These are phyloP conservation scores for Brachionus paranguensis DNA, from an alignment of 1,140 invertebrate species.

Conservation along the genomic window DNA sequence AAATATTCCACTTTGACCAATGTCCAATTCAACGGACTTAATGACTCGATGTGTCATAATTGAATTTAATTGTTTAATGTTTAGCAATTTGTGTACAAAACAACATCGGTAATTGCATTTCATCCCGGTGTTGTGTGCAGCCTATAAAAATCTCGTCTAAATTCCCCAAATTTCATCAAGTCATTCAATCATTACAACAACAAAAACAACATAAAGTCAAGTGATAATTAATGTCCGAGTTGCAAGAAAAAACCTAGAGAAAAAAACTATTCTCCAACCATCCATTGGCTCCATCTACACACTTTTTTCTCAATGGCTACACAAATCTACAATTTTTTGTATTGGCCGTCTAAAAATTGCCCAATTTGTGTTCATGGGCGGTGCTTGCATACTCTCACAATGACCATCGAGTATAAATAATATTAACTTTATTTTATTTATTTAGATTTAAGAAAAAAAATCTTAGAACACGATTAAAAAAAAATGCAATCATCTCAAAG, in stretches of 20 bases:
- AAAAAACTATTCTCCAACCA: not conserved
- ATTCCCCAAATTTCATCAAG: slow-evolving; percentile 26
- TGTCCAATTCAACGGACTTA: not conserved
- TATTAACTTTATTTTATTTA: slow-evolving; percentile 23
- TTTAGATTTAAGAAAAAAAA: slow-evolving; percentile 11
- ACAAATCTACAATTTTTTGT: not conserved
- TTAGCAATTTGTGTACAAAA: not conserved
- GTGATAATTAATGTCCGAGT: slow-evolving; percentile 23
- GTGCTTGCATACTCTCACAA: not conserved
- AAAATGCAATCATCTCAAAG: slow-evolving; percentile 10
- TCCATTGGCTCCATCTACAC: not conserved
- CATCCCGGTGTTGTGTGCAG: not conserved
- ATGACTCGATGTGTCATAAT: slow-evolving; percentile 37
- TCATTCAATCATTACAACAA: slow-evolving; percentile 29
- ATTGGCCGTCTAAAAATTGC: not conserved
- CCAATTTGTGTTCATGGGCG: not conserved
- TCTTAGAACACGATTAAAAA: not conserved
- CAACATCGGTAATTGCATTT: slow-evolving; percentile 9
- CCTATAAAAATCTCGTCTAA: slow-evolving; percentile 32
- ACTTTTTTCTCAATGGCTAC: not conserved
- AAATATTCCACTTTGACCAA: not conserved
- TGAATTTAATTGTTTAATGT: slow-evolving; percentile 26
- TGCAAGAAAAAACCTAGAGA: too few species aligned
- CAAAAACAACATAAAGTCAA: not conserved
- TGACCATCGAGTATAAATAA: not conserved